Percentiles rank a stretch among this genome's conserved stretches.
Evolutionary conservation across 2,113 vertebrate genomes (phyloP).

Genomic region (Eolophus roseicapilla): DNA sequence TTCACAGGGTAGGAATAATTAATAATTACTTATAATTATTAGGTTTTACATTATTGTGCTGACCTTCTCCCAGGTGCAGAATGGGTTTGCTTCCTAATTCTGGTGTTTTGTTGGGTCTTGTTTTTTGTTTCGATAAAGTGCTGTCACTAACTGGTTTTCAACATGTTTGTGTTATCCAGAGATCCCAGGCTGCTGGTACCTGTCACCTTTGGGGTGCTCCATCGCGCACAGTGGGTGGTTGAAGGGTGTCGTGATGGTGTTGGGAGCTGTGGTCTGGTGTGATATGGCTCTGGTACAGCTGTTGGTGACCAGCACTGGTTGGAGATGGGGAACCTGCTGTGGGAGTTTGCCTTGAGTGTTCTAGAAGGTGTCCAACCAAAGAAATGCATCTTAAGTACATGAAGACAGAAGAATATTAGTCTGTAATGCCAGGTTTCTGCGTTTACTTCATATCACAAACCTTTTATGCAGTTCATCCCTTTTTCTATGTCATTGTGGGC

Average conservation of each 20-base stretch:
- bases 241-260: background rate
- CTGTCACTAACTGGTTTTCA: background rate
- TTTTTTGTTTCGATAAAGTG: background rate
- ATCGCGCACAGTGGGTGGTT: accelerated
- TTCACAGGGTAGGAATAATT: background rate
- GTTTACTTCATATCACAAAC: background rate
- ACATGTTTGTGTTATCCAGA: background rate
- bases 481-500: accelerated
- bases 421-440: background rate
- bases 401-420: background rate
- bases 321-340: background rate
- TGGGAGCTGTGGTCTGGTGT: background rate
- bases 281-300: background rate
- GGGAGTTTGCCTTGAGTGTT: background rate
- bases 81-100: background rate
- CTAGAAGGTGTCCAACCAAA: background rate
- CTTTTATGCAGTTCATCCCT: background rate
- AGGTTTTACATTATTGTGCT: background rate
- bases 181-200: background rate
- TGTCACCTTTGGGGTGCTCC: background rate
- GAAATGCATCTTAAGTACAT: background rate
- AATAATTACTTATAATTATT: background rate
- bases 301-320: background rate
- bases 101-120: background rate
- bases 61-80: background rate